Percentiles rank a stretch among this genome's conserved stretches.
These are phyloP conservation scores for Gymnorhina tibicen DNA, from an alignment of 2,113 vertebrate species.

Conservation along the genomic window DNA sequence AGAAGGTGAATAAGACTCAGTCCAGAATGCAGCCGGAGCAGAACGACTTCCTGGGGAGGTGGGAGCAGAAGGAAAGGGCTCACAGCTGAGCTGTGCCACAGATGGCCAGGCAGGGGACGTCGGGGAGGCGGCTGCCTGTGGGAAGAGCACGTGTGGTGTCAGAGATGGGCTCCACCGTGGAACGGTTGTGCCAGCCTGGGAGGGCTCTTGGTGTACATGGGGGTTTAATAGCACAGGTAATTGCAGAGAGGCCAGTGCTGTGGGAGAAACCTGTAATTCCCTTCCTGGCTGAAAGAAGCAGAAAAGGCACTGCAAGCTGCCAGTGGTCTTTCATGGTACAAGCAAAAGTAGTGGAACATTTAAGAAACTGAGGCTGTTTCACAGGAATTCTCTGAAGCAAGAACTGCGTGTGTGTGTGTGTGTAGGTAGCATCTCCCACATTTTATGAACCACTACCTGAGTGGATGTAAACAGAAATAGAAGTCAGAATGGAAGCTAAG, in stretches of 20 bases:
- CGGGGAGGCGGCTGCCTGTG: accelerated
- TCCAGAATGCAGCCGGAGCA: accelerated
- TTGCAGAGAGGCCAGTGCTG: not conserved
- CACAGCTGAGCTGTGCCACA: not conserved
- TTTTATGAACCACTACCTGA: not conserved
- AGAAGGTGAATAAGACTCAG: not conserved
- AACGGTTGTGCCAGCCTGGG: accelerated
- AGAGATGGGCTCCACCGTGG: accelerated
- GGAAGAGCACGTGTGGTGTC: not conserved
- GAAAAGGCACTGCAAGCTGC: not conserved
- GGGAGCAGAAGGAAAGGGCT: not conserved
- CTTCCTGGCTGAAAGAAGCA: not conserved
- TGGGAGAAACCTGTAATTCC: accelerated
- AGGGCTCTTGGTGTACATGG: accelerated
- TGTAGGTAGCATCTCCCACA: not conserved
- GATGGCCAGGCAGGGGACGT: not conserved
- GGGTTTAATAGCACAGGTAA: not conserved
- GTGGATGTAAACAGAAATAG: not conserved
- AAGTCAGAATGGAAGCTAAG: not conserved
- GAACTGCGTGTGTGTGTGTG: not conserved
- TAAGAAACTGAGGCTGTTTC: not conserved
- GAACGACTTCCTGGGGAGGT: not conserved
- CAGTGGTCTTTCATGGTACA: accelerated
- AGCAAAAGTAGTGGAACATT: not conserved
- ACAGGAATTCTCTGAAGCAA: not conserved